Base-by-base conservation (phyloP, 2,888 invertebrate species). In the Phengaris arion region DNA sequence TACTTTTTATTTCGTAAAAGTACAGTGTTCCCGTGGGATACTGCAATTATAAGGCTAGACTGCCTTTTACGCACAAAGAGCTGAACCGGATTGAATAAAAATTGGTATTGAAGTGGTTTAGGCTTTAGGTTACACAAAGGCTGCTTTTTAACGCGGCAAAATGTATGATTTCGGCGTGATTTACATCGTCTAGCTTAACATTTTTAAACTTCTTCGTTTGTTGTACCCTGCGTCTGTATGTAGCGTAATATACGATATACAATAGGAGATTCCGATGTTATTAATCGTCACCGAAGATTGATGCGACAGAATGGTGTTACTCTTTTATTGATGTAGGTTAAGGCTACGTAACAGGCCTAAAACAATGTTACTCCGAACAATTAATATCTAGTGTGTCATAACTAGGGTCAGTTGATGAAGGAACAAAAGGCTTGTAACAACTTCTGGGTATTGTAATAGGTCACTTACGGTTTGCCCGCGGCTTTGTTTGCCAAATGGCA, bases 261-360 rank as follows among this genome's bases (percentile, higher is more conserved):
- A 92, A 91, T 89, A 84, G 89, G 85, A 87, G 88, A 89, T 90
- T 87, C 86, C 80, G 81, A 88, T 86, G 84, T 87, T 87, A 89
- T 87, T 87, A 87, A 88, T 89, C 84, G 89, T 84, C 86, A 80
- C 79, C 81, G 83, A 86, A 89, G 91, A 92, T 91, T 91, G 87
- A 91, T 91, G 85, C 84, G 90, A 89, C 91, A 87, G 77, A 79
- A 80, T 84, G 82, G 82, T 81, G 85, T 83, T 86, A 89, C 82
- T 83, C 78, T 73, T 78, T 81, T 82, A 78, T 85, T 84, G 79
- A 87, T 86, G 83, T 89, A 83, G 90, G 90, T 89, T 85, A 91
- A 89, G 91, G 88, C 74, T 76, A 51, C 74, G 77, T 77, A 52
- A 75, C 77, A 76, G 74, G 76, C 72, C 54, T 22, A 73, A n/a